Evolutionary conservation across 2,113 vertebrate genomes (phyloP), one percentile per base, ranked within the genome.

Genomic region (Upupa epops): DNA sequence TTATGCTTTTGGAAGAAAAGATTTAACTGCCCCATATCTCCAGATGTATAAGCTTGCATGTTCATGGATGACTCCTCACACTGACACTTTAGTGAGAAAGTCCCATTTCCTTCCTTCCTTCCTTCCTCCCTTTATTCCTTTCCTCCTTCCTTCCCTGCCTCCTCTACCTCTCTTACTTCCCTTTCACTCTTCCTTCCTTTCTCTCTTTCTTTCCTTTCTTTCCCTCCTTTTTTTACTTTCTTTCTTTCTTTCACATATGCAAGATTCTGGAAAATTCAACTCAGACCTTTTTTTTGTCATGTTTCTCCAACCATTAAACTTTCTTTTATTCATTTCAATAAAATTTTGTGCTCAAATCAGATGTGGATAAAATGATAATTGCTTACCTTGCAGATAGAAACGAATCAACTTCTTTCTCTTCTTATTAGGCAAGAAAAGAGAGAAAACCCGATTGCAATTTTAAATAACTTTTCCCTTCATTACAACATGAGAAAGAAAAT

Each of bases 391-490:
- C 34, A 87, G 71, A 93, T 73, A 79, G 78, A 93, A 88, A 89
- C 73, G 37, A 89, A 90, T 84, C 71, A 90, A 77, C 34, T 92
- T 71, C 34, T 90, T 87, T 5, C 48, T 75, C 24, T 66, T 63
- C 37, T 87, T 93, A 90, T 85, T 82, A 92, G 13, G 45, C n/a
- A 85, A 95, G 40, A 7, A 82, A 34, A 3, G 37, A 90, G 19
- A 29, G 26, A 77, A 91, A 88, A 69, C 26, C 29, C 69, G 51
- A 86, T 56, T 92, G 49, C 64, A 73, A 15, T 88, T 92, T 88
- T 90, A 76, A 90, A 61, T 37, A 93, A 94, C 77, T 92, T 94
- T 90, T 80, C 34, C n/a, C 68, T 93, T 94, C 93, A 96, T 93
- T 94, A 84, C 78, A 76, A 59, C 63, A 73, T 79, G 68, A 87